A percentile compares a stretch with the other conserved stretches of the same genome.
phyloP scores from a whole-genome alignment of 53 echinoderm and acorn worm genomes.

The Apostichopus leukothele region DNA sequence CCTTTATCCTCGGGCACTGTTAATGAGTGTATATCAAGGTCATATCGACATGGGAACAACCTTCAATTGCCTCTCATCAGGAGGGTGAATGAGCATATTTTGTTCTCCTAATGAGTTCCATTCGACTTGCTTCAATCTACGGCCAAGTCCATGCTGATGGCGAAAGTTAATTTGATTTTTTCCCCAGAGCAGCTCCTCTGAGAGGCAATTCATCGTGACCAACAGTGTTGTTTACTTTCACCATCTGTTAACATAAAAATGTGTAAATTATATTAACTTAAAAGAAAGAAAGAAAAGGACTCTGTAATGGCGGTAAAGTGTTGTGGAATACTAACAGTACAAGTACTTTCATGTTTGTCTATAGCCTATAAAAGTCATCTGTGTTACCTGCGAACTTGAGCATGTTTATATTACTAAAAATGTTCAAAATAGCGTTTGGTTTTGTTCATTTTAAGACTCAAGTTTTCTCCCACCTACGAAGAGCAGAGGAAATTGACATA shows the following conservation, averaged over 20 bases:
- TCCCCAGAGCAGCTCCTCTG: not conserved
- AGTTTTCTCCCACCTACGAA: too few species aligned
- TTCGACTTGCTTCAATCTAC: constrained; percentile 1
- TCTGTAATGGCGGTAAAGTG: too few species aligned
- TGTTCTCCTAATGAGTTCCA: constrained; percentile 2
- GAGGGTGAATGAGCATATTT: constrained; percentile 9
- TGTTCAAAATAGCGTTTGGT: too few species aligned
- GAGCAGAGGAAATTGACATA: too few species aligned
- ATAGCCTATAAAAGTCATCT: too few species aligned
- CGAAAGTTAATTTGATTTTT: constrained; percentile 25
- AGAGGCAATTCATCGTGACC: not conserved
- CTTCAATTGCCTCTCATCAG: not conserved
- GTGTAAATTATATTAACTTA: too few species aligned
- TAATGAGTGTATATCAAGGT: not conserved
- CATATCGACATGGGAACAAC: not conserved
- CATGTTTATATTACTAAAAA: too few species aligned
- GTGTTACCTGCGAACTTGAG: too few species aligned
- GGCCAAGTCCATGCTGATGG: constrained; percentile 8
- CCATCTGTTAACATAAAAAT: not conserved
- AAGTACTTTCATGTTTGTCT: too few species aligned
- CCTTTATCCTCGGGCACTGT: not conserved
- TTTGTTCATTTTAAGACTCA: too few species aligned
- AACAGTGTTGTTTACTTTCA: not conserved
- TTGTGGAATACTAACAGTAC: too few species aligned
- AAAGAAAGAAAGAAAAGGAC: too few species aligned